Conservation (phyloP, 2,113 vertebrate species). For the Prionailurus bengalensis region DNA sequence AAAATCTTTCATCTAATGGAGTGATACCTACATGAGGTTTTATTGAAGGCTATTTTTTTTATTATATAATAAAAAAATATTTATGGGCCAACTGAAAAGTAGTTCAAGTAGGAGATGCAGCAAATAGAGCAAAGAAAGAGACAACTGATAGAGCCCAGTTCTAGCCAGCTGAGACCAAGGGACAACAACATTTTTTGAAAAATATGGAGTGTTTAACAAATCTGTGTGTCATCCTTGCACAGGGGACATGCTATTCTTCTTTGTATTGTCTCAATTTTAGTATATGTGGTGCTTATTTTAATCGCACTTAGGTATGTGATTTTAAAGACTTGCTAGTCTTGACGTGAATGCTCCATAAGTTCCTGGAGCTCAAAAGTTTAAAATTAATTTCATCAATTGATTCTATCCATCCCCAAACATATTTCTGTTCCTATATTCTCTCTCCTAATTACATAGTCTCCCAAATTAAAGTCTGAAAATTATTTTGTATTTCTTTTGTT, state of each 20-base stretch:
- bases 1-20: not conserved
- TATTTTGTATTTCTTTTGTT: not conserved
- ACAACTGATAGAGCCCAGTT: not conserved
- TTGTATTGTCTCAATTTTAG: not conserved
- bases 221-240: not conserved
- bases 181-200: not conserved
- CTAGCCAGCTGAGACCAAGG: not conserved
- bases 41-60: not conserved
- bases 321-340: constrained; percentile 19
- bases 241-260: not conserved
- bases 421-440: not conserved
- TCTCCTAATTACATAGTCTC: not conserved
- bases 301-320: not conserved
- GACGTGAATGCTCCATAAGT: not conserved
- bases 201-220: not conserved
- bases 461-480: not conserved
- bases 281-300: not conserved
- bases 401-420: not conserved
- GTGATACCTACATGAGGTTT: not conserved
- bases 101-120: not conserved
- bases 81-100: not conserved
- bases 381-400: constrained; percentile 33
- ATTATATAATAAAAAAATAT: not conserved
- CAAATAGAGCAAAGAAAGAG: not conserved
- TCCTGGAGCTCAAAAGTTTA: not conserved